Conservation (phyloP, 37 sponge, comb jelly and placozoan genomes). For the Hormiphora californensis region DNA sequence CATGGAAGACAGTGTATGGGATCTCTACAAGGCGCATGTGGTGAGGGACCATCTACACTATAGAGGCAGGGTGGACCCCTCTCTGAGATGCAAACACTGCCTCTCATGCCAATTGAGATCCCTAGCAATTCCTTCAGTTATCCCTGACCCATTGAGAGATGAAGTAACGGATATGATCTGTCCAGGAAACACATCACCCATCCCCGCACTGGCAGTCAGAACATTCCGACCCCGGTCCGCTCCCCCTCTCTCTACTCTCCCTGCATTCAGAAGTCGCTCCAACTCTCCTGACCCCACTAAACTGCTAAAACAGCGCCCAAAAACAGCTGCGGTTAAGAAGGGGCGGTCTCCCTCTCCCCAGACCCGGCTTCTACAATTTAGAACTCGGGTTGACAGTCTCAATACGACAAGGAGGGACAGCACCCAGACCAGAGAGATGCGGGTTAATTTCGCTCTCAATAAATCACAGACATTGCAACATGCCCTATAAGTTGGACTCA, state of each 20-base stretch:
- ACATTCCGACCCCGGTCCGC: constrained; percentile 51
- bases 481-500: too few relatives aligned
- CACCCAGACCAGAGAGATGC: too few relatives aligned
- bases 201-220: background rate
- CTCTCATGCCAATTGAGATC: constrained; percentile 30
- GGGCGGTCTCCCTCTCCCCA: too few relatives aligned
- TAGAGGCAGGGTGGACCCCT: constrained; percentile 36
- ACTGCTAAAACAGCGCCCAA: too few relatives aligned
- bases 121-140: background rate
- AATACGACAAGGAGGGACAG: too few relatives aligned
- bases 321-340: too few relatives aligned
- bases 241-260: constrained; percentile 26
- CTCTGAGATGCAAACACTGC: constrained; percentile 24
- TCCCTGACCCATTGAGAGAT: constrained; percentile 49
- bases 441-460: too few relatives aligned
- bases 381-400: too few relatives aligned
- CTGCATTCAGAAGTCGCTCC: too few relatives aligned
- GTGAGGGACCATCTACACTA: background rate
- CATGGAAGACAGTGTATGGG: constrained; percentile 49
- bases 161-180: constrained; percentile 30
- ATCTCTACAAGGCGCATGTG: constrained; percentile 41
- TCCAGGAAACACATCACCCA: constrained; percentile 32
- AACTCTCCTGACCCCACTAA: too few relatives aligned
- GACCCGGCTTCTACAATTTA: too few relatives aligned
- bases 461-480: too few relatives aligned